Evolutionary conservation across 37 sponge, comb jelly and placozoan species (phyloP).

Genomic region (Ephydatia muelleri): DNA sequence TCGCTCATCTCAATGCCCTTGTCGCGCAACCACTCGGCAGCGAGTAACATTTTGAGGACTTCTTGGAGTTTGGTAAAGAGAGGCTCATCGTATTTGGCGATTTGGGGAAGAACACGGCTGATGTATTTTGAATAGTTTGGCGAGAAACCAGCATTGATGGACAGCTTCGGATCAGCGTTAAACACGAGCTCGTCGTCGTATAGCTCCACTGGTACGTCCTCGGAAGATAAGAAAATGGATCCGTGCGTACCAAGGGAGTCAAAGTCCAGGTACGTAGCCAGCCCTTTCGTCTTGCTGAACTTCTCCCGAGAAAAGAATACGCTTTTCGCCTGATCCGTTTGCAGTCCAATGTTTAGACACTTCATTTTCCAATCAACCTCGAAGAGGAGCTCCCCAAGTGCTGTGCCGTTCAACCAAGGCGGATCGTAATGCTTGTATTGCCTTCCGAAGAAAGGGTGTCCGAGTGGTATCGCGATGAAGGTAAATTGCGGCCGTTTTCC

Average conservation of each 20-base stretch:
- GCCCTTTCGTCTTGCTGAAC: conserved; percentile 37
- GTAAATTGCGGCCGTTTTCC: conserved; percentile 33
- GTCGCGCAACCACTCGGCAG: conserved; percentile 39
- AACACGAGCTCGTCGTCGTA: conserved; percentile 17
- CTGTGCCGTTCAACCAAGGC: conserved; percentile 28
- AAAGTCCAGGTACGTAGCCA: conserved; percentile 30
- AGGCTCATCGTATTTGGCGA: conserved; percentile 61
- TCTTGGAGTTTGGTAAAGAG: conserved; percentile 47
- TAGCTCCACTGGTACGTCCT: conserved; percentile 11
- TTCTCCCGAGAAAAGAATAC: conserved; percentile 24
- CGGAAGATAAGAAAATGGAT: conserved; percentile 34
- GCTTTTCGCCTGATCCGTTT: conserved; percentile 15
- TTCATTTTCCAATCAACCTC: conserved; percentile 64
- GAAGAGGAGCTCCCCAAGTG: conserved; percentile 39
- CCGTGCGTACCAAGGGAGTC: too few relatives aligned
- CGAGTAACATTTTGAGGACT: conserved; percentile 25
- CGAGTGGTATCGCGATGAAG: conserved; percentile 16
- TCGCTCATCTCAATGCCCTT: conserved; percentile 20
- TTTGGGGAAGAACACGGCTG: conserved; percentile 4
- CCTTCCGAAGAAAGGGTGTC: conserved; percentile 47
- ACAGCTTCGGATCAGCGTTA: conserved; percentile 46
- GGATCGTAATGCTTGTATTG: conserved; percentile 40
- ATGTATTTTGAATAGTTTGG: conserved; percentile 29
- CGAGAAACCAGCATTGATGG: background rate
- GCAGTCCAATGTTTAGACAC: conserved; percentile 23